phyloP scores from a whole-genome alignment of 2,888 invertebrate species.

The Rhorus exstirpatorius region DNA sequence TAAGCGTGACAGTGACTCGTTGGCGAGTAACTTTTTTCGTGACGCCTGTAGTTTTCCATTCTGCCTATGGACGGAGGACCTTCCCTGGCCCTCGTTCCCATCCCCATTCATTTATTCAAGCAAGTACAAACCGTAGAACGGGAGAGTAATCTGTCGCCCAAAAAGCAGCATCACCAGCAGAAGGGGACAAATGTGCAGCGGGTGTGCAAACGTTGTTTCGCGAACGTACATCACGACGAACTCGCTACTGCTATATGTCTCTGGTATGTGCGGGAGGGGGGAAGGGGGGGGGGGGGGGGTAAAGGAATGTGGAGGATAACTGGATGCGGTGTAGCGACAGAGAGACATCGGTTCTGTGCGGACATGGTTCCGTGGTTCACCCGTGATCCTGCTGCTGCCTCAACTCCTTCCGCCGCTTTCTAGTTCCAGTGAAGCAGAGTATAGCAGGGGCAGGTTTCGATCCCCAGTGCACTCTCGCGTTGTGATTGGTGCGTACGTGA shows the following conservation, averaged over 20 bases:
- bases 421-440: slow-evolving; percentile 33
- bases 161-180: slow-evolving; percentile 59
- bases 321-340: slow-evolving; percentile 53
- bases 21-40: slow-evolving; percentile 13
- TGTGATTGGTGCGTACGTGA: slow-evolving; percentile 78
- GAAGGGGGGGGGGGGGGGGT: slow-evolving; percentile 53
- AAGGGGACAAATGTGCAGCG: slow-evolving; percentile 68
- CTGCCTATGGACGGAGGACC: neutral
- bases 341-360: slow-evolving; percentile 68
- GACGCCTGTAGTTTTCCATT: neutral
- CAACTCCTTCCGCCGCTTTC: slow-evolving; percentile 43
- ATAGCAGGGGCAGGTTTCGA: slow-evolving; percentile 68
- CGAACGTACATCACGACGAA: slow-evolving; percentile 58
- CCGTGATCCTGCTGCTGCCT: slow-evolving; percentile 34
- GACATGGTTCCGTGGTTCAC: slow-evolving; percentile 71
- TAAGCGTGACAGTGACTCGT: neutral
- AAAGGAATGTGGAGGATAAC: slow-evolving; percentile 57
- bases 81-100: slow-evolving; percentile 6
- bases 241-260: slow-evolving; percentile 39
- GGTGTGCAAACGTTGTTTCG: slow-evolving; percentile 63
- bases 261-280: slow-evolving; percentile 41
- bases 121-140: slow-evolving; percentile 24
- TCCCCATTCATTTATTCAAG: slow-evolving; percentile 47
- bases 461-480: slow-evolving; percentile 73
- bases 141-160: slow-evolving; percentile 68